These are phyloP conservation scores for Apaloderma vittatum DNA, from an alignment of 2,113 vertebrate species.

Conservation along the genomic window DNA sequence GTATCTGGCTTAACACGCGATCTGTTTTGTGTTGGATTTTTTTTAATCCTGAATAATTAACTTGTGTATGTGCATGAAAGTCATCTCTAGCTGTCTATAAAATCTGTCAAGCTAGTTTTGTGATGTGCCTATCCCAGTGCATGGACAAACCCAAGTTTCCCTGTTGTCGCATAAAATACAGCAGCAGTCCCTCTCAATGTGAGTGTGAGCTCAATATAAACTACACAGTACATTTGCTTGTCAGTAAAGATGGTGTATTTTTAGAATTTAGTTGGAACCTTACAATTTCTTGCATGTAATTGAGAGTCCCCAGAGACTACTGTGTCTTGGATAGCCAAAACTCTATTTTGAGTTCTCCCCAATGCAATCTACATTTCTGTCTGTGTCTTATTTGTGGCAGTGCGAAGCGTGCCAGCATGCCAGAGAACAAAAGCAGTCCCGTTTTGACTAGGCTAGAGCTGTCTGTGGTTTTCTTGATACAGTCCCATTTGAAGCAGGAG, in stretches of 20 bases:
- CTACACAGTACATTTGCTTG: background rate
- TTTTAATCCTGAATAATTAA: background rate
- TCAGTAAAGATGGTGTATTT: background rate
- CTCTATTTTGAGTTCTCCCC: background rate
- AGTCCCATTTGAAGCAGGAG: background rate
- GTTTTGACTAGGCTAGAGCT: background rate
- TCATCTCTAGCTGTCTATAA: background rate
- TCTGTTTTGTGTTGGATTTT: background rate
- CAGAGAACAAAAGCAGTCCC: background rate
- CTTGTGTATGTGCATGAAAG: background rate
- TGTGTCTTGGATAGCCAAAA: background rate
- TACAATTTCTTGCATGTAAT: background rate
- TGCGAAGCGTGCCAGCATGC: background rate
- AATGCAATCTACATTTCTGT: background rate
- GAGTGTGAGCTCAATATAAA: slow-evolving; percentile 19
- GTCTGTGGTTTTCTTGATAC: background rate
- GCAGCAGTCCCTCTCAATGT: background rate
- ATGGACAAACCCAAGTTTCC: background rate
- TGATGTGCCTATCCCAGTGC: background rate
- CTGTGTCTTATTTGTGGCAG: background rate
- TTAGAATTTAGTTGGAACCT: slow-evolving; percentile 9
- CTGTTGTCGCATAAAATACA: background rate
- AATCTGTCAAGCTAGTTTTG: background rate
- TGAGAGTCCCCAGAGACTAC: background rate
- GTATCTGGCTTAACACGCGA: background rate